Base-by-base conservation (phyloP, 2,797 vertebrate species). In the Discoglossus pictus region DNA sequence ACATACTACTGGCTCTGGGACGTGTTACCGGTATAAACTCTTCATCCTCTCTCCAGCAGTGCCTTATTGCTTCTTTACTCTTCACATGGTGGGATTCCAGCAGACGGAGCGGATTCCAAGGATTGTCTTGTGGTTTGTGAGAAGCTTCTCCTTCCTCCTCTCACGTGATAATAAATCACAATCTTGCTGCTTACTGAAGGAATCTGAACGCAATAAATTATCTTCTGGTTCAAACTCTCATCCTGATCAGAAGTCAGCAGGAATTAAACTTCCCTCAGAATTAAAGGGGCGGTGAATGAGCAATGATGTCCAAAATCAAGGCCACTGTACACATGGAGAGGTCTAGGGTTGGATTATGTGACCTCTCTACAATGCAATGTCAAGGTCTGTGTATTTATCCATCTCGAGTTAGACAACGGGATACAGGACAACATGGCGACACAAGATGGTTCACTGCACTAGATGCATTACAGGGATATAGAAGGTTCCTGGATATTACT, bases 51-150 rank as follows among this genome's bases (percentile, higher is more conserved):
- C 20, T 36, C 25, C 42, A 61, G 42, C 27, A n/a, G 42, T 5
- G 40, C 12, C 13, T 40, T 54, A 34, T 31, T 46, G 34, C 34
- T 69, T 62, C 20, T 34, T 53, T 68, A 52, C 31, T 53, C 13
- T 38, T 61, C 65, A 61, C 27, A 56, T 52, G 24, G 47, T 61
- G 66, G 66, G 66, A 68, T 68, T 68, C 39, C 40, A 9, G 18
- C 17, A 56, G 35, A 56, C 40, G 39, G 39, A 68, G 38, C 39
- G 61, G 43, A 61, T 61, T 68, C 47, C 52, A n/a, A 13, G 44
- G 17, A 61, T 61, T 44, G 52, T 16, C 8, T 39, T 51, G 35
- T 24, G 54, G 58, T 42, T 21, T 35, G 52, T 53, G 58, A 61
- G 38, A 27, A 43, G 25, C 20, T 47, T 68, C 43, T 36, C 21